Evolutionary conservation across 2,113 vertebrate genomes (phyloP).

Genomic region (Petroica traversi): DNA sequence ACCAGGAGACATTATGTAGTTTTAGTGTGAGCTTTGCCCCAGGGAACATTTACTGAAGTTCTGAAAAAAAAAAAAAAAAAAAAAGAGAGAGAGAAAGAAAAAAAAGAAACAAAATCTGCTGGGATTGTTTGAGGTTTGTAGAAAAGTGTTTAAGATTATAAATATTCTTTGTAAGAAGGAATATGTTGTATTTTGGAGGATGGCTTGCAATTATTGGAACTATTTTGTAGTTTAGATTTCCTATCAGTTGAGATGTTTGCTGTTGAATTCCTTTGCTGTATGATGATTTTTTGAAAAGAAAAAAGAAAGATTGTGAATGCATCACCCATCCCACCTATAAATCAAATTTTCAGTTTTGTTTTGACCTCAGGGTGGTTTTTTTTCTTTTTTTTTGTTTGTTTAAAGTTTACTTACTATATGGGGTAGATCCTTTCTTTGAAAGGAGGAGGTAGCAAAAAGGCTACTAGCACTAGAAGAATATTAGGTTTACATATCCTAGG

Average conservation of each 20-base stretch:
- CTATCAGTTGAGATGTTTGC: not conserved
- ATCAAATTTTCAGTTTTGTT: not conserved
- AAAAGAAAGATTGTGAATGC: not conserved
- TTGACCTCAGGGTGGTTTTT: not conserved
- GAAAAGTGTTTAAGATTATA: not conserved
- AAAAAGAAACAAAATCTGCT: not conserved
- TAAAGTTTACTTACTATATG: not conserved
- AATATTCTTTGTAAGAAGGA: not conserved
- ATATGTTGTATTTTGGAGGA: not conserved
- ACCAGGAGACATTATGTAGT: slow-evolving; percentile 47
- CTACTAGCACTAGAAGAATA: not conserved
- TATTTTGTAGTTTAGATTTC: not conserved
- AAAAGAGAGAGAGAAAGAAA: not conserved
- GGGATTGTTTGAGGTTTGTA: slow-evolving; percentile 14
- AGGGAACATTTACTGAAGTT: slow-evolving; percentile 63
- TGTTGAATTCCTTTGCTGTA: not conserved
- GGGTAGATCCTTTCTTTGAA: not conserved
- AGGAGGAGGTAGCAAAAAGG: not conserved
- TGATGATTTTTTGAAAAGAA: not conserved
- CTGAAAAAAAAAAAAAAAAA: not conserved
- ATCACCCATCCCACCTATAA: not conserved
- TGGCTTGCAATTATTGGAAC: not conserved
- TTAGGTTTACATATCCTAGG: not conserved
- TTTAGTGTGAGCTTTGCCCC: slow-evolving; percentile 28
- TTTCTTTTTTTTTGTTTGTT: not conserved